phyloP scores from a whole-genome alignment of 2,113 vertebrate species.

The Rhea americana region DNA sequence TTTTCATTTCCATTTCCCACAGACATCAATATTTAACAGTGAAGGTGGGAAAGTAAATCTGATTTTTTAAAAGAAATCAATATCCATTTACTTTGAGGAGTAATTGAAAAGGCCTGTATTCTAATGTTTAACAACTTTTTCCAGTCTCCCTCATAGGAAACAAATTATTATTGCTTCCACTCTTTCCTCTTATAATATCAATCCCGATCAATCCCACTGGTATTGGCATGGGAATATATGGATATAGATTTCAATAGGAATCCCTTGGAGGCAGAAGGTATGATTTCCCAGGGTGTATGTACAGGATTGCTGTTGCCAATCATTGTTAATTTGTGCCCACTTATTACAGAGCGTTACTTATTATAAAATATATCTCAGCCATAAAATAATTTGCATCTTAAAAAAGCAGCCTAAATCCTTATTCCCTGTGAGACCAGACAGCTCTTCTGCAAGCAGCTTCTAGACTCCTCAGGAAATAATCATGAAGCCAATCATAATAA shows the following conservation, averaged over 20 bases:
- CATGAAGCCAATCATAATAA: constrained; percentile 65
- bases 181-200: constrained; percentile 49
- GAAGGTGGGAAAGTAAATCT: constrained; percentile 73
- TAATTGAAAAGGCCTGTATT: constrained; percentile 65
- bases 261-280: constrained; percentile 29
- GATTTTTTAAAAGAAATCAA: constrained; percentile 60
- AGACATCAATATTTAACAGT: constrained; percentile 70
- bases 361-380: constrained; percentile 71
- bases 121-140: constrained; percentile 70
- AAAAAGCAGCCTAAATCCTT: constrained; percentile 71
- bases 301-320: constrained; percentile 68
- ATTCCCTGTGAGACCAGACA: constrained; percentile 63
- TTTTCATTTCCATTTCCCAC: constrained; percentile 69
- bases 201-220: constrained; percentile 56
- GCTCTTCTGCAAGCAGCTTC: constrained; percentile 66
- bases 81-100: constrained; percentile 65
- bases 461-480: constrained; percentile 65
- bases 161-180: constrained; percentile 32
- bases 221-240: constrained; percentile 44
- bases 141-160: constrained; percentile 57
- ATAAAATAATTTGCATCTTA: constrained; percentile 75
- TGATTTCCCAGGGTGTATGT: constrained; percentile 58
- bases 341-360: constrained; percentile 66
- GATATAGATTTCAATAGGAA: constrained; percentile 61
- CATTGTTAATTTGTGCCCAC: constrained; percentile 69